Percentiles rank a stretch among this genome's conserved stretches.
phyloP scores from a whole-genome alignment of 2,797 vertebrate species.

The Gymnothorax reevesii region DNA sequence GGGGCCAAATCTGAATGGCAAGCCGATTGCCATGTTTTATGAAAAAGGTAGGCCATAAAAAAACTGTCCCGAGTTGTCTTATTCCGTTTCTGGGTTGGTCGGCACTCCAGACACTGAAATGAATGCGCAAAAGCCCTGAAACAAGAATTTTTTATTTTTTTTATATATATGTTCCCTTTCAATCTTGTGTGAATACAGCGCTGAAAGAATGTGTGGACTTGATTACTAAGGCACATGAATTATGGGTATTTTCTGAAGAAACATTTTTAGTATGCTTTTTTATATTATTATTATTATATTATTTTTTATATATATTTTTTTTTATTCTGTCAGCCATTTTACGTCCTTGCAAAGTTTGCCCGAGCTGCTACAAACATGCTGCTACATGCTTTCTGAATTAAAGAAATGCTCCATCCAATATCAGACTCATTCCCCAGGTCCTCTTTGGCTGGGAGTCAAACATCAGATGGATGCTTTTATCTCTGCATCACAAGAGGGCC shows the following conservation, averaged over 20 bases:
- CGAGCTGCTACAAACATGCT: not conserved
- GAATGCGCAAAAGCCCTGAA: not conserved
- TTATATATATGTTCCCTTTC: not conserved
- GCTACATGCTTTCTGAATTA: not conserved
- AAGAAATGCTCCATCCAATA: not conserved
- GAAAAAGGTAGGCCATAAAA: no score
- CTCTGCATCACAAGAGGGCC: constrained; percentile 20
- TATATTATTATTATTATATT: no score
- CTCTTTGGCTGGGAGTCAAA: constrained; percentile 6
- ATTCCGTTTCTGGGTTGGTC: no score
- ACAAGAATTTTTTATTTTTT: not conserved
- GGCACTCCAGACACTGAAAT: no score
- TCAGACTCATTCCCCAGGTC: not conserved
- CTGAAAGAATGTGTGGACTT: not conserved
- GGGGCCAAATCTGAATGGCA: no score
- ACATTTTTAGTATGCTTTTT: not conserved
- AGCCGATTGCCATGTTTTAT: no score
- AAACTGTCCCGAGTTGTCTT: no score
- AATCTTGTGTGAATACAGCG: not conserved
- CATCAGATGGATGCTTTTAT: constrained; percentile 13
- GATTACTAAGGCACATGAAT: not conserved
- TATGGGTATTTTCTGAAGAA: not conserved
- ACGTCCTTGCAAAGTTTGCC: not conserved
- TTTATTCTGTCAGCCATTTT: not conserved
- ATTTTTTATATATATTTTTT: no score